Conservation (phyloP, 1,140 invertebrate species). For the Drosophila seguyi region DNA sequence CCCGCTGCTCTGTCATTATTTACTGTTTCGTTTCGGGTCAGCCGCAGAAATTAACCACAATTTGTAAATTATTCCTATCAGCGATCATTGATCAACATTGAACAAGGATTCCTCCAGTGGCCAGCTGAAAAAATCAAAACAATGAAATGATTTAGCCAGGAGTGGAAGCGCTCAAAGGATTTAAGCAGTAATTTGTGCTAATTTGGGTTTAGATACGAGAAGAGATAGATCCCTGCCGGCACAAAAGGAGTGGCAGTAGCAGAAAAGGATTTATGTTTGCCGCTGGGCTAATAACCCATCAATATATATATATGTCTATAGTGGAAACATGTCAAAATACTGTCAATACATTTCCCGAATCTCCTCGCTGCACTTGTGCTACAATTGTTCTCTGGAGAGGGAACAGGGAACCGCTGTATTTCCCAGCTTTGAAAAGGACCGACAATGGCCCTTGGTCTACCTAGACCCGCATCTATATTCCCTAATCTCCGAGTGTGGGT, state of each 20-base stretch:
- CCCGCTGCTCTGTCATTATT: background rate
- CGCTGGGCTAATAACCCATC: constrained; percentile 53
- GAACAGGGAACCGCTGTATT: constrained; percentile 30
- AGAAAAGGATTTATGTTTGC: constrained; percentile 35
- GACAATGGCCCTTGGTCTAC: constrained; percentile 51
- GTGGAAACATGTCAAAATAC: constrained; percentile 74
- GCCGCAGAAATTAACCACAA: constrained; percentile 39
- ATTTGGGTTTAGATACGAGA: constrained; percentile 24
- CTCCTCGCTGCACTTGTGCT: constrained; percentile 61
- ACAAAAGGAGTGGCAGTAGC: constrained; percentile 15
- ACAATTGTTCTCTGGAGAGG: constrained; percentile 58
- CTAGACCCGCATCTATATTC: constrained; percentile 35
- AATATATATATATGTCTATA: constrained; percentile 39
- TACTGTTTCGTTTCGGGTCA: constrained; percentile 4
- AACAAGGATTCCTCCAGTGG: constrained; percentile 17
- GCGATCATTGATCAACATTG: constrained; percentile 48
- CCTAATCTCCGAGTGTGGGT: constrained; percentile 36
- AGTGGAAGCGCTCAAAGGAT: constrained; percentile 46
- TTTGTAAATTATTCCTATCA: constrained; percentile 37
- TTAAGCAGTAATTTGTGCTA: constrained; percentile 43
- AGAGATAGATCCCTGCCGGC: background rate
- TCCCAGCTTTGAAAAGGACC: constrained; percentile 58
- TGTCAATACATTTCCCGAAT: constrained; percentile 62
- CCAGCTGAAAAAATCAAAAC: constrained; percentile 43
- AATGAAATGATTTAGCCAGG: constrained; percentile 24